Evolutionary conservation across 2,113 vertebrate species (phyloP), one percentile per base, ranked within the genome.

Genomic region (Mesocricetus auratus): DNA sequence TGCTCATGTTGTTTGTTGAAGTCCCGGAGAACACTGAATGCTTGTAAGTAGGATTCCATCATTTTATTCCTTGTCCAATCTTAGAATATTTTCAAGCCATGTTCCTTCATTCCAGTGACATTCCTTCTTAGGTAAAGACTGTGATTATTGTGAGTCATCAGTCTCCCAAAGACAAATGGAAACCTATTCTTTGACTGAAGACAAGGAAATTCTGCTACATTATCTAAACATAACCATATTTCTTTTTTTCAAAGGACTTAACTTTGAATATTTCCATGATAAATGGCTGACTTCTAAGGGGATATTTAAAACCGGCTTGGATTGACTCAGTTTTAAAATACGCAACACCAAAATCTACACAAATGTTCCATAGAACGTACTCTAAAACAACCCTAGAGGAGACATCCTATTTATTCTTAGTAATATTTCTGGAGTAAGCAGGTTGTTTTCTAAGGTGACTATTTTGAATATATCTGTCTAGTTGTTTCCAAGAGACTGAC

Each of bases 111-210:
- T 90, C 6, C 50, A 73, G 85, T 83, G 79, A 86, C 22, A 21
- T 92, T 45, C 26, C 17, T 94, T 93, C 83, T 89, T 69, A 89
- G 79, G 53, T 50, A 39, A 73, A 39, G 11, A 82, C 74, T 81
- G 5, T 77, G 71, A 83, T 74, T 39, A 42, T 90, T 31, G 53
- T 75, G 56, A 94, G 62, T 66, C 58, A 69, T 96, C 53, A 13
- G 58, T 3, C 85, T 96, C 60, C 82, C 77, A 81, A 73, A 93
- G 74, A 77, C 56, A 39, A 89, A 60, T 77, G 60, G 64, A 66
- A 97, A 66, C 62, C 66, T 89, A n/a, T 9, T 13, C 42, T 86
- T 95, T 75, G n/a, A 89, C 22, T 53, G 79, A 95, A 93, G 42
- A 75, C 93, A 87, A 86, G 50, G 60, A 93, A 77, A 68, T 74